Evolutionary conservation across 2,888 invertebrate genomes (phyloP), one percentile per base, ranked within the genome.

Genomic region (Drosophila sordidapex): DNA sequence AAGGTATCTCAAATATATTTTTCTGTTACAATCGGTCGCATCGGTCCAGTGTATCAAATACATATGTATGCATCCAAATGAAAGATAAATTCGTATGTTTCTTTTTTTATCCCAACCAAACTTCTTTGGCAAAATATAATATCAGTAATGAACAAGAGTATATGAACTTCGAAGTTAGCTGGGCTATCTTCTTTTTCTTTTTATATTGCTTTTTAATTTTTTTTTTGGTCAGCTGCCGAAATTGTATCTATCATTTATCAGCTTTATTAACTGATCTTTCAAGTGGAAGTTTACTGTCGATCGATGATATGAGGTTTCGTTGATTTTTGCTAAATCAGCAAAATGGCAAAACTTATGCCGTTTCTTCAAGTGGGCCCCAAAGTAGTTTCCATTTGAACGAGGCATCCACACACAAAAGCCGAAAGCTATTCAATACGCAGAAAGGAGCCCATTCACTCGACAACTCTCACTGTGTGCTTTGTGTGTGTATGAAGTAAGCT

Each of bases 191-290:
- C 33, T 21, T 27, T 4, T 43, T 51, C 0, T 29, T 38, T 3
- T 52, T 63, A 21, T 11, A 10, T 21, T 21, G 21, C 21, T 21
- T 21, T n/a, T 21, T 13, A 11, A 6, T 21, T 13, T 43, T 62
- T 21, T 56, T 57, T 40, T 18, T 56, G 51, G 40, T 62, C 18
- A 36, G 62, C 68, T 72, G 67, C 66, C 61, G 72, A 81, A 89
- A 87, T 73, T 83, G 82, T 89, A 89, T 87, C 73, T 76, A 85
- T 87, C 83, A 85, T 87, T 87, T 82, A 89, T 84, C 88, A 87
- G 90, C 83, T 84, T 82, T 84, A 87, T 84, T 87, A 87, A 89
- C 88, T 79, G 89, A 87, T 82, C 85, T 65, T 63, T 85, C 79
- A 87, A 84, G 82, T 84, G 87, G 82, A 65, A 78, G 75, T 62